These are phyloP conservation scores for Alviniconcha strummeri DNA, from an alignment of 2,888 invertebrate genomes.

Conservation along the genomic window DNA sequence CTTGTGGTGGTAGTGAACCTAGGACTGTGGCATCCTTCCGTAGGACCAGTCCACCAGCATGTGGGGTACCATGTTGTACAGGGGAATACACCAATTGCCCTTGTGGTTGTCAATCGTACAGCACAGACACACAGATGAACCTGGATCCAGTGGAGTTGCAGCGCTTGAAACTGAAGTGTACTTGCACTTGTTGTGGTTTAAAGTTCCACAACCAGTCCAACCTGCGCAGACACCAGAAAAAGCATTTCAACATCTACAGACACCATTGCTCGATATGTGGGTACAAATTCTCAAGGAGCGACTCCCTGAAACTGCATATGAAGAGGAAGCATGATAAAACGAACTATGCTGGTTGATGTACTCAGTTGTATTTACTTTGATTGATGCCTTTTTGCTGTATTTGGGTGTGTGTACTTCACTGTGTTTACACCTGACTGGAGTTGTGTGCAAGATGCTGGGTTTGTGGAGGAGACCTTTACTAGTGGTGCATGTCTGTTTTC, in stretches of 20 bases:
- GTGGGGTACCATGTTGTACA: conserved; percentile 19
- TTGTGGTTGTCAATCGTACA: conserved; percentile 23
- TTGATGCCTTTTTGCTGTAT: too few relatives aligned
- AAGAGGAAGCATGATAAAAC: conserved; percentile 33
- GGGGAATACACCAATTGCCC: conserved; percentile 22
- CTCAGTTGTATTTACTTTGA: too few relatives aligned
- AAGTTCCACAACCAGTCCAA: conserved; percentile 30
- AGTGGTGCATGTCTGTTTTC: too few relatives aligned
- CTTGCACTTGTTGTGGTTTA: conserved; percentile 25
- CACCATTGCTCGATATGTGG: conserved; percentile 11
- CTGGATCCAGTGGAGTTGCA: conserved; percentile 13
- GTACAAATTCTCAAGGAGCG: conserved; percentile 30
- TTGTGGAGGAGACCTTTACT: too few relatives aligned
- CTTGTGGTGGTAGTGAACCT: neutral
- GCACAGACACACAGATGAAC: conserved; percentile 14
- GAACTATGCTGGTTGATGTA: too few relatives aligned
- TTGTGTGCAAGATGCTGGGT: too few relatives aligned
- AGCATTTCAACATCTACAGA: conserved; percentile 21
- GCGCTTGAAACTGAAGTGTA: neutral
- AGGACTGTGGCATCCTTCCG: neutral
- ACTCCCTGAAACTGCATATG: conserved; percentile 40
- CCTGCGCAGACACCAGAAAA: conserved; percentile 22
- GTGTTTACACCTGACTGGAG: neutral
- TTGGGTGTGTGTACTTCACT: neutral
- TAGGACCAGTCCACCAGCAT: neutral